Percentiles rank a stretch among this genome's conserved stretches.
These are phyloP conservation scores for Timema cristinae DNA, from an alignment of 2,888 invertebrate species.

Conservation along the genomic window DNA sequence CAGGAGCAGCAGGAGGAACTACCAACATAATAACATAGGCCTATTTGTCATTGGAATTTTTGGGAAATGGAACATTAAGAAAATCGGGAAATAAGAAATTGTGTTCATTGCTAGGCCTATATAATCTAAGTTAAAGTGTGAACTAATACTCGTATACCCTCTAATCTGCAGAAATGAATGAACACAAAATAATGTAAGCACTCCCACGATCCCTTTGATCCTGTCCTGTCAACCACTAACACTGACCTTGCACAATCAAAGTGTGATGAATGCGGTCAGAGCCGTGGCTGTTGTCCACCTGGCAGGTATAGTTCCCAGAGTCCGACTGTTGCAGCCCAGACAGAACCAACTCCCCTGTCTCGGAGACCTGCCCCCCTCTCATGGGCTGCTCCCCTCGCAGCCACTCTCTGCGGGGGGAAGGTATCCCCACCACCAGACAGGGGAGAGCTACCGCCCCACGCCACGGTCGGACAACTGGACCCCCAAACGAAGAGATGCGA, in stretches of 20 bases:
- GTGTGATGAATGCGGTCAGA: slow-evolving; percentile 61
- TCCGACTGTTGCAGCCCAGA: slow-evolving; percentile 61
- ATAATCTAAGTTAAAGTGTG: no score
- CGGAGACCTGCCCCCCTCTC: slow-evolving; percentile 57
- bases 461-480: slow-evolving; percentile 62
- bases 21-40: slow-evolving; percentile 28
- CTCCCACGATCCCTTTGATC: no score
- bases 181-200: no score
- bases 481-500: slow-evolving; percentile 67
- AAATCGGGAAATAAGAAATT: no score
- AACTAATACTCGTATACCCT: no score
- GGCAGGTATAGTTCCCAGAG: slow-evolving; percentile 68
- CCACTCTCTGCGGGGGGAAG: slow-evolving; percentile 59
- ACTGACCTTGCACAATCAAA: slow-evolving; percentile 59
- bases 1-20: slow-evolving; percentile 72
- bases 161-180: no score
- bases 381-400: slow-evolving; percentile 54
- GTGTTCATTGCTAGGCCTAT: no score
- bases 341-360: slow-evolving; percentile 61
- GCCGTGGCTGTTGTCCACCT: slow-evolving; percentile 64
- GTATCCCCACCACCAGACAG: slow-evolving; percentile 62
- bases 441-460: slow-evolving; percentile 59
- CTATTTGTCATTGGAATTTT: no score
- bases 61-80: no score
- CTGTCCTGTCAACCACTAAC: not conserved